These are phyloP conservation scores for Agriopis aurantiaria DNA, from an alignment of 2,888 invertebrate genomes.

Conservation along the genomic window DNA sequence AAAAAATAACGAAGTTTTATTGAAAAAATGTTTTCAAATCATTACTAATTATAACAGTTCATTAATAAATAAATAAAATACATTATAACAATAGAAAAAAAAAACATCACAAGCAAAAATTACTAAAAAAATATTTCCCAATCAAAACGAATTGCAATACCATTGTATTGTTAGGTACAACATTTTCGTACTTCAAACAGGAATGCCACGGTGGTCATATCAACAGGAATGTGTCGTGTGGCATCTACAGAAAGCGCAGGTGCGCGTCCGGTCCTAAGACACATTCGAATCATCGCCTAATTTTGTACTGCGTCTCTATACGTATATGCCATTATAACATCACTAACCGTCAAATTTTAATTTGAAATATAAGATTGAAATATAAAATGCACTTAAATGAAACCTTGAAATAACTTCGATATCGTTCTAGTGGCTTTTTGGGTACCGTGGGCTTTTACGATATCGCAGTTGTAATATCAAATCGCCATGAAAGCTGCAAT, in stretches of 20 bases:
- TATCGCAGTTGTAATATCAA: constrained; percentile 37
- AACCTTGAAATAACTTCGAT: neutral
- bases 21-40: too few relatives aligned
- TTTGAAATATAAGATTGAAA: neutral
- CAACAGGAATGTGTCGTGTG: constrained; percentile 66
- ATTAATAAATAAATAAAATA: too few relatives aligned
- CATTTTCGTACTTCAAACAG: constrained; percentile 33
- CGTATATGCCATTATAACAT: neutral
- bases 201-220: constrained; percentile 50
- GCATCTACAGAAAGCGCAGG: constrained; percentile 69
- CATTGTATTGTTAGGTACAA: constrained; percentile 15
- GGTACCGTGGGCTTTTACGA: neutral
- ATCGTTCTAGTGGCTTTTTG: neutral
- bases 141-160: constrained; percentile 23
- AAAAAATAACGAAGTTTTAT: too few relatives aligned
- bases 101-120: too few relatives aligned
- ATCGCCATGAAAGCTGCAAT: constrained; percentile 38
- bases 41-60: too few relatives aligned
- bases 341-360: constrained; percentile 2
- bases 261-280: constrained; percentile 77
- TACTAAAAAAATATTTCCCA: constrained; percentile 6
- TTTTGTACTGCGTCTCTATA: neutral
- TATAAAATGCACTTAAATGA: neutral
- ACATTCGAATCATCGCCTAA: constrained; percentile 61
- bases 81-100: too few relatives aligned